Conservation (phyloP, 2,888 invertebrate species). For the Leptopilina myrica region DNA sequence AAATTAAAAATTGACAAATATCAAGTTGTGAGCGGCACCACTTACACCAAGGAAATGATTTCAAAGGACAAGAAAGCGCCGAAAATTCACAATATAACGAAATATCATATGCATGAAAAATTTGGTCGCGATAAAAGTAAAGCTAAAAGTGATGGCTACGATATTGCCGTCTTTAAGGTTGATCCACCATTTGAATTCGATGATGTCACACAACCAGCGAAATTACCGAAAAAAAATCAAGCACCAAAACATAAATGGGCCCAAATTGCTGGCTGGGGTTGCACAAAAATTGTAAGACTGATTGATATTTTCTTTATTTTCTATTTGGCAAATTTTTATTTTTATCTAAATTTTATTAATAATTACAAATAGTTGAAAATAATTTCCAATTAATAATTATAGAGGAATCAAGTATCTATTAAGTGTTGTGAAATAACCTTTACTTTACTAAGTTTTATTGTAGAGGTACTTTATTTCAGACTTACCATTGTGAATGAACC, state of each 20-base stretch:
- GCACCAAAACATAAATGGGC: not conserved
- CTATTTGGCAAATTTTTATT: too few species aligned
- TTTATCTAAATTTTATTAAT: too few species aligned
- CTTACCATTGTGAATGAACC: too few species aligned
- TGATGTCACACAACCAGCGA: not conserved
- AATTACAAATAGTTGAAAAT: too few species aligned
- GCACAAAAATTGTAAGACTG: not conserved
- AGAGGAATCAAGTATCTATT: too few species aligned
- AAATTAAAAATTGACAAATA: not conserved
- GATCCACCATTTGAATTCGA: not conserved
- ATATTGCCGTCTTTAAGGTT: not conserved
- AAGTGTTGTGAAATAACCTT: too few species aligned
- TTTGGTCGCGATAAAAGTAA: not conserved
- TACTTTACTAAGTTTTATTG: too few species aligned
- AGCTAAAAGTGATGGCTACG: not conserved
- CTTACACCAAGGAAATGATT: not conserved
- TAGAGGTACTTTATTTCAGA: too few species aligned
- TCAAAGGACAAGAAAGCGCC: not conserved
- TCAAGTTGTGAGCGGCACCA: not conserved
- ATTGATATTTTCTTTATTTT: too few species aligned
- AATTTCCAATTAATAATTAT: too few species aligned
- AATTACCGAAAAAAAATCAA: not conserved
- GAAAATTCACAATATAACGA: not conserved
- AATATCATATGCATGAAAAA: not conserved
- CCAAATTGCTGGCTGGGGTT: not conserved